phyloP scores from a whole-genome alignment of 2,888 invertebrate species.

The Clepsis dumicolana region DNA sequence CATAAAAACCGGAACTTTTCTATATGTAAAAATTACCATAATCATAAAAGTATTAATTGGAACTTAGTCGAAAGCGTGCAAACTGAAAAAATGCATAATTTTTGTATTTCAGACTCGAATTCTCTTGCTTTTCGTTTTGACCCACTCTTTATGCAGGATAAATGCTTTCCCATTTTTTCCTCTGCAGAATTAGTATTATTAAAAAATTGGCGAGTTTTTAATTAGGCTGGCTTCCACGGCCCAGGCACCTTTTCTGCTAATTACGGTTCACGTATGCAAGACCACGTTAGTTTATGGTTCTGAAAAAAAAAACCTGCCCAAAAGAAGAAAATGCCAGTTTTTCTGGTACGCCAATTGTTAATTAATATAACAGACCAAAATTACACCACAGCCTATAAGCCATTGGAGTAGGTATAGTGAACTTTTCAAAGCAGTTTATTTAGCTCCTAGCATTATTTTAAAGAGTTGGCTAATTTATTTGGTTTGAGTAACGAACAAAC shows the following conservation, averaged over 20 bases:
- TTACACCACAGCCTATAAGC: neutral
- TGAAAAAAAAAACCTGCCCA: neutral
- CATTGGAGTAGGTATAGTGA: neutral
- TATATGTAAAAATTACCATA: neutral
- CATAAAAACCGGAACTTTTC: constrained; percentile 10
- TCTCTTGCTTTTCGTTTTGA: neutral
- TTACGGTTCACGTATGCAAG: constrained; percentile 2
- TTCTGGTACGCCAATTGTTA: neutral
- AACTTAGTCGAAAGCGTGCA: neutral
- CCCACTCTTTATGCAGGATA: neutral
- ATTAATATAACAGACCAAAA: neutral
- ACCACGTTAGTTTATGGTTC: constrained; percentile 13
- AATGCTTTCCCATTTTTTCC: neutral
- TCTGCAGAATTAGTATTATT: neutral
- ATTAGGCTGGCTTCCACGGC: constrained; percentile 4
- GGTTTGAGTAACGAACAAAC: neutral
- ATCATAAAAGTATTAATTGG: constrained; percentile 14
- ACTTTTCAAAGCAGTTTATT: neutral
- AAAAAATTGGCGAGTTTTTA: constrained; percentile 16
- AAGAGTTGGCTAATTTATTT: neutral
- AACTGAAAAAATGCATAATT: constrained; percentile 4
- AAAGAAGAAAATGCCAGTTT: neutral
- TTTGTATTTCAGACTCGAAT: neutral
- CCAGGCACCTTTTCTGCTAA: constrained; percentile 7
- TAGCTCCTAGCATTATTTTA: neutral